phyloP scores from a whole-genome alignment of 2,888 invertebrate genomes.

The Lagria hirta region DNA sequence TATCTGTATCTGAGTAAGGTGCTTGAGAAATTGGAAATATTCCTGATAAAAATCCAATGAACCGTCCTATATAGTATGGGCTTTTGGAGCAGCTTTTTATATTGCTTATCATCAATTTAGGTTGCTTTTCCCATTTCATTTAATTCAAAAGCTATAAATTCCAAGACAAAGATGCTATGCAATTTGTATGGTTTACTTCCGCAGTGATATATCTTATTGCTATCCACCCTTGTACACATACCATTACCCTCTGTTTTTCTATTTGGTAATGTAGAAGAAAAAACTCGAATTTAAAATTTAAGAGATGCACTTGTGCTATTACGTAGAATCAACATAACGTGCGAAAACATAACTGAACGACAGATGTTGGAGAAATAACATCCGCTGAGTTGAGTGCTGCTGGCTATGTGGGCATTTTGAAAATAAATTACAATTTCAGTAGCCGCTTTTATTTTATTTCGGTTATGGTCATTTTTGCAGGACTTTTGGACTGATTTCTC shows the following conservation, averaged over 20 bases:
- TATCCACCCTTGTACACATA: slow-evolving; percentile 7
- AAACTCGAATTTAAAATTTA: no score
- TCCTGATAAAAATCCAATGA: slow-evolving; percentile 23
- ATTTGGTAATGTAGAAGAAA: slow-evolving; percentile 2
- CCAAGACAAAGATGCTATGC: slow-evolving; percentile 40
- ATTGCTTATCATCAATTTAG: slow-evolving; percentile 26
- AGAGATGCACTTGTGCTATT: slow-evolving; percentile 31
- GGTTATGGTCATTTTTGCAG: slow-evolving; percentile 27
- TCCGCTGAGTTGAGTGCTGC: slow-evolving; percentile 34
- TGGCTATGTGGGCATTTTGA: slow-evolving; percentile 40
- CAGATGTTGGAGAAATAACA: slow-evolving; percentile 44
- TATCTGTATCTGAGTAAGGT: slow-evolving; percentile 16
- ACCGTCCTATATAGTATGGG: slow-evolving; percentile 15
- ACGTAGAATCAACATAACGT: slow-evolving; percentile 48
- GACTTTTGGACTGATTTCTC: slow-evolving; percentile 24
- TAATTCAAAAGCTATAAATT: slow-evolving; percentile 36
- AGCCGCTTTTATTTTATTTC: slow-evolving; percentile 27
- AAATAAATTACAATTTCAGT: slow-evolving; percentile 39
- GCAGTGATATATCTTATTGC: slow-evolving; percentile 37
- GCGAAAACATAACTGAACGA: slow-evolving; percentile 46
- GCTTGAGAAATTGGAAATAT: slow-evolving; percentile 25
- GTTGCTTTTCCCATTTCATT: slow-evolving; percentile 27
- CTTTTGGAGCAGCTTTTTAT: slow-evolving; percentile 23
- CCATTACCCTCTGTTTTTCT: slow-evolving; percentile 8
- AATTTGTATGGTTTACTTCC: slow-evolving; percentile 38